Conservation (phyloP, 2,113 vertebrate species). For the Chaetops frenatus region DNA sequence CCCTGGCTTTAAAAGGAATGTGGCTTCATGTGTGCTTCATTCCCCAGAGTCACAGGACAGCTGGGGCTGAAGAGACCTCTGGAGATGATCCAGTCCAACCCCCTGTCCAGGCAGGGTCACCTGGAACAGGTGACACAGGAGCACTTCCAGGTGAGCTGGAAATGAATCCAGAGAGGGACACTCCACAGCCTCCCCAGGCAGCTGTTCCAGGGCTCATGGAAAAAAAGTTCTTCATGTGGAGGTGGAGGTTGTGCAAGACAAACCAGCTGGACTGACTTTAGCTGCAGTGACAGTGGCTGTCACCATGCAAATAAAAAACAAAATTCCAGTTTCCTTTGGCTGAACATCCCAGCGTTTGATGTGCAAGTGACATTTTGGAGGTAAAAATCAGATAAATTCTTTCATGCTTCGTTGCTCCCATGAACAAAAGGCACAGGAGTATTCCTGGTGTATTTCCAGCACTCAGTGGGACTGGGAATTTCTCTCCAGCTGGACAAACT, state of each 20-base stretch:
- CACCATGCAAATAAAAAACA: not conserved
- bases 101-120: not conserved
- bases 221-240: not conserved
- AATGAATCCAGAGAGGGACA: not conserved
- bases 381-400: not conserved
- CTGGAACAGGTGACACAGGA: not conserved
- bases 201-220: not conserved
- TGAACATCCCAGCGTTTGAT: not conserved
- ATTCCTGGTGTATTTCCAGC: not conserved
- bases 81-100: not conserved
- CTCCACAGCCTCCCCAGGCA: accelerated
- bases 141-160: not conserved
- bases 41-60: not conserved
- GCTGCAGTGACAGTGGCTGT: not conserved
- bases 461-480: not conserved
- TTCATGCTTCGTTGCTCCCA: not conserved
- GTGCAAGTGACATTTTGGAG: not conserved
- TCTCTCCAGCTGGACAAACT: not conserved
- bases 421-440: not conserved
- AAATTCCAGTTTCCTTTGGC: not conserved
- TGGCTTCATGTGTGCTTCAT: not conserved
- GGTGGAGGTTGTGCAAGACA: not conserved
- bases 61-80: not conserved
- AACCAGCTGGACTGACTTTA: too few relatives aligned
- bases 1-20: not conserved